Evolutionary conservation across 2,113 vertebrate species (phyloP).

Genomic region (Callionymus lyra): DNA sequence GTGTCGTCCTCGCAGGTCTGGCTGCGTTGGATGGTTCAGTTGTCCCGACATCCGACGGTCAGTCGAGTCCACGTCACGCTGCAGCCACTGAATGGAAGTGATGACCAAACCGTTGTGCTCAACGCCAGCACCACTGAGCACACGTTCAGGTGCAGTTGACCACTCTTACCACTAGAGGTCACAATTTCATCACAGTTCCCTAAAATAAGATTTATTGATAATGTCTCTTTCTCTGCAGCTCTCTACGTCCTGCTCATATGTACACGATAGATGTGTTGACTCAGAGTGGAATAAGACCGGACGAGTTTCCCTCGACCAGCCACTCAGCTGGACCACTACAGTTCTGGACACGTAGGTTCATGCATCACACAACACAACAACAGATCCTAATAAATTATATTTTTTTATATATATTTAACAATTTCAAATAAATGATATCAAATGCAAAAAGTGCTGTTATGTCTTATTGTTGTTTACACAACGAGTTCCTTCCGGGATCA

Average conservation of each 20-base stretch:
- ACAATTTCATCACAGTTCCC: constrained; percentile 3
- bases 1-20: constrained; percentile 78
- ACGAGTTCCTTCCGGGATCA: no score
- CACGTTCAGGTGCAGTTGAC: constrained; percentile 72
- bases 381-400: no score
- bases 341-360: constrained; percentile 84
- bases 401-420: no score
- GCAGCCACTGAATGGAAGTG: constrained; percentile 59
- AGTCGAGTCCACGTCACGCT: constrained; percentile 79
- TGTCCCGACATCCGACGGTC: constrained; percentile 69
- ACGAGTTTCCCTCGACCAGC: constrained; percentile 79
- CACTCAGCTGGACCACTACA: constrained; percentile 72
- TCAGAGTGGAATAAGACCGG: constrained; percentile 74
- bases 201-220: not conserved
- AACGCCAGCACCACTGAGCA: constrained; percentile 74
- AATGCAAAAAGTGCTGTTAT: no score
- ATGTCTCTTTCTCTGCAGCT: constrained; percentile 54
- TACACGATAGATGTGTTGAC: constrained; percentile 76
- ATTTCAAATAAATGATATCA: no score
- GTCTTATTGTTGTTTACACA: no score
- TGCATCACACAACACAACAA: not conserved
- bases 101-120: constrained; percentile 66
- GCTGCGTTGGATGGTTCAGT: constrained; percentile 80
- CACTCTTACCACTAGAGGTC: constrained; percentile 16
- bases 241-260: constrained; percentile 78